These are phyloP conservation scores for Pangasianodon gigas DNA, from an alignment of 2,113 vertebrate genomes.

Conservation along the genomic window DNA sequence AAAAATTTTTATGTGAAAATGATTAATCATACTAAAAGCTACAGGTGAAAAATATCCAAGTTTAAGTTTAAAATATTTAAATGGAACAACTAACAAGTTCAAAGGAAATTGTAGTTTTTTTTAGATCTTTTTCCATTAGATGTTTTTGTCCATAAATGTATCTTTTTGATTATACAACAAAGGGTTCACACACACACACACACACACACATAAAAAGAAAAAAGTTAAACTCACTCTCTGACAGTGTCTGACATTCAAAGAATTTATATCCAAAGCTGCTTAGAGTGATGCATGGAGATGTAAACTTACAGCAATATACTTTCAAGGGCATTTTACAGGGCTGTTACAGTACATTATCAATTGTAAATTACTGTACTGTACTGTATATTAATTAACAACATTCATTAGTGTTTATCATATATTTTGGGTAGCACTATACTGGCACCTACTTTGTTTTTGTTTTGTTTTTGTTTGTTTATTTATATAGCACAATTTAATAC, in stretches of 20 bases:
- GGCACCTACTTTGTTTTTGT: not conserved
- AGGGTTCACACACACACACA: not conserved
- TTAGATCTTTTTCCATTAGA: not conserved
- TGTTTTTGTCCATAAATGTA: not conserved
- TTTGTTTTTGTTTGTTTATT: too few species aligned
- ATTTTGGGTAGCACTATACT: not conserved
- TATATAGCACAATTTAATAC: too few species aligned
- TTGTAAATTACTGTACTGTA: not conserved
- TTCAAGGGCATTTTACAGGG: slow-evolving; percentile 57
- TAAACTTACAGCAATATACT: slow-evolving; percentile 50
- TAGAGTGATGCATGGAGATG: slow-evolving; percentile 61
- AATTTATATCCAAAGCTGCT: slow-evolving; percentile 69
- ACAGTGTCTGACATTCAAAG: slow-evolving; percentile 65
- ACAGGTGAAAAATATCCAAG: not conserved
- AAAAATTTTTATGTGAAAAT: not conserved
- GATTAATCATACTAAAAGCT: not conserved
- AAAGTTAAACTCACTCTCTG: slow-evolving; percentile 69
- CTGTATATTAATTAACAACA: not conserved
- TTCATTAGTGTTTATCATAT: not conserved
- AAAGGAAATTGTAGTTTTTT: not conserved
- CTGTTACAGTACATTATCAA: not conserved
- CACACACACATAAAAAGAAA: slow-evolving; percentile 1
- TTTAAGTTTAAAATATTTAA: not conserved
- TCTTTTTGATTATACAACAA: not conserved
- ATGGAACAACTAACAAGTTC: too few species aligned